A percentile compares a stretch with the other conserved stretches of the same genome.
Evolutionary conservation across 2,113 vertebrate species (phyloP).

Genomic region (Micronycteris hirsuta): DNA sequence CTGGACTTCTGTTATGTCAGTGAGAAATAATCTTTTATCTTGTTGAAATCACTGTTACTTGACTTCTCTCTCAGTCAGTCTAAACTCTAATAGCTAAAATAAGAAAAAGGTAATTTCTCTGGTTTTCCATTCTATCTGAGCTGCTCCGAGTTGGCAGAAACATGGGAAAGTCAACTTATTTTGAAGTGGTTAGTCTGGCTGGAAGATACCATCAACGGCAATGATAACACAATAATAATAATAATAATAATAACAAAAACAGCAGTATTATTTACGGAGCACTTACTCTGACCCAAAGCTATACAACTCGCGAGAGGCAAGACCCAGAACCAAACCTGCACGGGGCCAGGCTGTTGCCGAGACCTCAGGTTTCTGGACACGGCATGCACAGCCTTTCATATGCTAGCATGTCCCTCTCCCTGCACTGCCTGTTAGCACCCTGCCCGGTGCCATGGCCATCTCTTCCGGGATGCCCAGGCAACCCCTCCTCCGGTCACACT

Average conservation of each 20-base stretch:
- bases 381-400: background rate
- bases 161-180: background rate
- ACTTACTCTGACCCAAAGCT: background rate
- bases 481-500: background rate
- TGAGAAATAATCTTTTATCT: background rate
- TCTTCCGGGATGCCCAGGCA: too few relatives aligned
- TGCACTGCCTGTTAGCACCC: background rate
- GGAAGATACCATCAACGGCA: background rate
- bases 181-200: background rate
- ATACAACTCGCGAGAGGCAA: background rate
- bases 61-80: background rate
- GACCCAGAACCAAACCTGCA: background rate
- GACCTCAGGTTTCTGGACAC: background rate
- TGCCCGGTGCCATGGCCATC: background rate
- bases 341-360: background rate
- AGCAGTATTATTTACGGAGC: background rate
- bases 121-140: background rate
- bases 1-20: background rate
- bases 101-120: background rate
- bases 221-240: rapidly evolving
- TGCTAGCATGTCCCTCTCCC: background rate
- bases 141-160: background rate
- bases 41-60: background rate
- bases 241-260: background rate
- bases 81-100: background rate